Evolutionary conservation across 2,888 invertebrate genomes (phyloP), one percentile per base, ranked within the genome.

Genomic region (Synanthedon andrenaeformis): DNA sequence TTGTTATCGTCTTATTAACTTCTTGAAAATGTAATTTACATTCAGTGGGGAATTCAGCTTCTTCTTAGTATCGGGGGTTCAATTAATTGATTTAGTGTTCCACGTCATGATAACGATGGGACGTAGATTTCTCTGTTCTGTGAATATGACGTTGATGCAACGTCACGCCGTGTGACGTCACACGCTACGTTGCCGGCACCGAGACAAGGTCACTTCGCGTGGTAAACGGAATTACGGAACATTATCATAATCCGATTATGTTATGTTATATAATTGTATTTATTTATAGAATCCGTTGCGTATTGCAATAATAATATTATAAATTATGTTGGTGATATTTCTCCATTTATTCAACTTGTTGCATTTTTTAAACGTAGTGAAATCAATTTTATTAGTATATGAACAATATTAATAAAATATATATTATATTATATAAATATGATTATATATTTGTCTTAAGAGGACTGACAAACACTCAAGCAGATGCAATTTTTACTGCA

Each of bases 221-320:
- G 67, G 66, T 65, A 69, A 68, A 58, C 61, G 62, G 67, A 63
- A 65, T 66, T 67, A 58, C 61, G 62, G 67, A 63, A 65, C 66
- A 67, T 66, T 67, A 70, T 68, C 66, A 69, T 67, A 68, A 61
- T 66, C 60, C 57, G 68, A 77, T 74, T 71, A 69, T 71, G 70
- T 59, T 57, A 55, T 55, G 62, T 79, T 78, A 74, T 68, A 72
- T 61, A 60, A 63, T 58, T 54, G 56, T 54, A 54, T 60, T 60
- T 54, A 57, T 59, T 60, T 56, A 62, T 54, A 23, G 49, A 49
- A 53, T 53, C 14, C n/a, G 5, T 10, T 12, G 14, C 14, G 45
- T 14, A 45, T 45, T 13, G 45, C n/a, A n/a, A n/a, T 35, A 10
- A 23, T 23, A 23, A 23, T 23, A 23, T n/a, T n/a, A 23, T 23